Evolutionary conservation across 2,888 invertebrate species (phyloP), one percentile per base, ranked within the genome.

Genomic region (Tipula unca): DNA sequence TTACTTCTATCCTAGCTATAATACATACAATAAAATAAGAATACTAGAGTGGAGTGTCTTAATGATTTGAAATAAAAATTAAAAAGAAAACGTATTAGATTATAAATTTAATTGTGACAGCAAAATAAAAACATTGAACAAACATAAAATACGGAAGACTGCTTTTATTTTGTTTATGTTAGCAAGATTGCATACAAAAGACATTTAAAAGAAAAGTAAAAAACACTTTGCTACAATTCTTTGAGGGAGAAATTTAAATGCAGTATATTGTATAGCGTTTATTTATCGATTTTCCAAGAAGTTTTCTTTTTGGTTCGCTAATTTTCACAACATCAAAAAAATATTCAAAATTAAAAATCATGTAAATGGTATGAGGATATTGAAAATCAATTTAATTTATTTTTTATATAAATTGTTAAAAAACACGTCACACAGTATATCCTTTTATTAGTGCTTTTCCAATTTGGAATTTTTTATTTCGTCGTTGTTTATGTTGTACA

Each of bases 101-200:
- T 69, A 69, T 69, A 69, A 69, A 69, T 69, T 69, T 69, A n/a
- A 3, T 25, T 69, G 69, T 69, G 69, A 69, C 25, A 69, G 69
- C 69, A 69, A 69, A 69, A 69, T 69, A 69, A 69, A 69, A 69
- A 69, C 69, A 69, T 69, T 69, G 69, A 69, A 69, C 69, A 25
- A 69, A 69, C 69, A 25, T 10, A 69, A 69, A 10, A 69, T 25
- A 69, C 25, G 25, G 69, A 69, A 69, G 69, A 25, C 25, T 69
- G 69, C 69, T 69, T 69, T 69, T 25, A n/a, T 25, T 14, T 25
- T 25, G 69, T 25, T 25, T 3, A n/a, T 69, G 69, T 10, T 25
- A 69, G 25, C 69, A 69, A 69, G 10, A 25, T 25, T 69, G 25
- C 69, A 10, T 25, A 69, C 69, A 69, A n/a, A n/a, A 69, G 69